phyloP scores from a whole-genome alignment of 2,797 vertebrate genomes.

The Pipistrellus pipistrellus region DNA sequence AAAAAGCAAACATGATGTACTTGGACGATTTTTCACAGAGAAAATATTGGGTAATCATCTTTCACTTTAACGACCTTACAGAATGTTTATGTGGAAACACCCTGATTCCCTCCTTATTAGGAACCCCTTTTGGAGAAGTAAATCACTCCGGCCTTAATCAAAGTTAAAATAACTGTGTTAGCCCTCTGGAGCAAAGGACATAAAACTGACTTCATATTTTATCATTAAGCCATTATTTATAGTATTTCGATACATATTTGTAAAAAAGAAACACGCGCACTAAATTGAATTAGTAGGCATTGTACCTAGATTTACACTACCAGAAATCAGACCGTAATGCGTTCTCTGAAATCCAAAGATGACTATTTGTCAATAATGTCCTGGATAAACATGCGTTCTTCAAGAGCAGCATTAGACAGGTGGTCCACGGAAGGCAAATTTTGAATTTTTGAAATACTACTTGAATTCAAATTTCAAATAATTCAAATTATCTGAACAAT shows the following conservation, averaged over 20 bases:
- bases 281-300: background rate
- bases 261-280: background rate
- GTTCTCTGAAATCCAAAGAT: slow-evolving; percentile 14
- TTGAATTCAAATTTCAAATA: too few species aligned
- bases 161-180: slow-evolving; percentile 37
- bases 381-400: background rate
- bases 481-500: too few species aligned
- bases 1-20: slow-evolving; percentile 17
- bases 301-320: background rate
- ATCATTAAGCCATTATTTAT: background rate
- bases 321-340: background rate
- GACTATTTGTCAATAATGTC: background rate
- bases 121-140: background rate
- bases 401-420: background rate
- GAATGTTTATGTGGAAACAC: background rate
- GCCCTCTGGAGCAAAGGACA: background rate
- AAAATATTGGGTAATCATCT: background rate
- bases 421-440: too few species aligned
- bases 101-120: background rate
- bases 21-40: background rate
- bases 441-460: too few species aligned
- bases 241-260: background rate
- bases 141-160: background rate
- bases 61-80: background rate
- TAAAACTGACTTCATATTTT: slow-evolving; percentile 19